Conservation (phyloP, 2,888 invertebrate genomes). For the Biston betularia region DNA sequence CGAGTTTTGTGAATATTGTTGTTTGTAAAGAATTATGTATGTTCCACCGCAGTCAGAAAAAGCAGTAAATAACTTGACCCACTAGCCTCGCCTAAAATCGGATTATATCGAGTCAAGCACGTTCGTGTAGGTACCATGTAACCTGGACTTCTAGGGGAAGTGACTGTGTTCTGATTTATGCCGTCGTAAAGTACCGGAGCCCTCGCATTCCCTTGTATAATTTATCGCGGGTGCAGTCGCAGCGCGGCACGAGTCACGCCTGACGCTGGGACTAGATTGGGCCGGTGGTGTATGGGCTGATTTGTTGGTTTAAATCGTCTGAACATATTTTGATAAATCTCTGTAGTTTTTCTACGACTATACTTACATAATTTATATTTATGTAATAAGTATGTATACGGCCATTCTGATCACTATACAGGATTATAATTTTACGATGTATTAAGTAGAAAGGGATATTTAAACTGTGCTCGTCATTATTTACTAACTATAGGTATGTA, state of each 20-base stretch:
- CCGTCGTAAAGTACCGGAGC: slow-evolving; percentile 78
- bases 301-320: slow-evolving; percentile 6
- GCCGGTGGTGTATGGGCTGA: slow-evolving; percentile 39
- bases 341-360: too few species aligned
- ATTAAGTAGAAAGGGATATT: too few species aligned
- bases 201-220: slow-evolving; percentile 83
- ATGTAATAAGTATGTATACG: too few species aligned
- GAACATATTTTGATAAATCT: background rate
- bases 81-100: slow-evolving; percentile 51
- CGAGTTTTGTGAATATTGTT: too few species aligned
- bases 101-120: slow-evolving; percentile 50
- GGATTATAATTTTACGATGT: too few species aligned
- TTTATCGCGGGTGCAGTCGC: slow-evolving; percentile 63
- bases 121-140: slow-evolving; percentile 47
- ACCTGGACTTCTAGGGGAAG: slow-evolving; percentile 60
- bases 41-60: slow-evolving; percentile 29
- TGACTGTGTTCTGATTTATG: slow-evolving; percentile 77
- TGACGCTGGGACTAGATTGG: slow-evolving; percentile 70
- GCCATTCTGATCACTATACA: too few species aligned
- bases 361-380: too few species aligned
- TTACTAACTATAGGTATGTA: too few species aligned
- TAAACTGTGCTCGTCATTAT: too few species aligned
- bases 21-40: too few species aligned
- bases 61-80: slow-evolving; percentile 47
- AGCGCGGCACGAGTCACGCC: slow-evolving; percentile 62